phyloP scores from a whole-genome alignment of 1,140 invertebrate genomes.

The Ceratina calcarata region DNA sequence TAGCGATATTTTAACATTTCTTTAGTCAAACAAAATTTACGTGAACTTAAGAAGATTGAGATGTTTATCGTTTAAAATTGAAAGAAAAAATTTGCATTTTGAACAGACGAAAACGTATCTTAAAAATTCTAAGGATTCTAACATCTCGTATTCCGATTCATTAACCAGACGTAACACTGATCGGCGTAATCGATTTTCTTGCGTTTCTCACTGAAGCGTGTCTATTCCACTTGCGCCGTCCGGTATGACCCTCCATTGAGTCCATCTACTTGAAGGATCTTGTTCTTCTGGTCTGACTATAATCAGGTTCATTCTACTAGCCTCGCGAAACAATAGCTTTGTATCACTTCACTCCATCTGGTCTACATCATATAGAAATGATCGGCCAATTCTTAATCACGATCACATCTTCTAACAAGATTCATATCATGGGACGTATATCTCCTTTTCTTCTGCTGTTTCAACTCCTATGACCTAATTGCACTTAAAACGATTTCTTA shows the following conservation, averaged over 20 bases:
- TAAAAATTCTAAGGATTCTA: not conserved
- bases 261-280: not conserved
- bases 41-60: no score
- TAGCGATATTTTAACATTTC: not conserved
- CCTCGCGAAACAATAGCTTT: not conserved
- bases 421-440: not conserved
- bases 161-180: not conserved
- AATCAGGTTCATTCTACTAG: not conserved
- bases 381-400: not conserved
- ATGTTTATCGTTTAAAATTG: not conserved
- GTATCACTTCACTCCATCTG: not conserved
- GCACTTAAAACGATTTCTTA: not conserved
- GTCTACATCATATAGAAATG: not conserved
- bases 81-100: not conserved
- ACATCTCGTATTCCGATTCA: not conserved
- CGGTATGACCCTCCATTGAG: not conserved
- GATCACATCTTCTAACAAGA: not conserved
- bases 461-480: not conserved
- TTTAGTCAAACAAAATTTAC: no score
- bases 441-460: not conserved
- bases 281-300: not conserved
- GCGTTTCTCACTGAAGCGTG: not conserved
- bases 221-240: not conserved
- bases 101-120: not conserved
- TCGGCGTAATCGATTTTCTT: not conserved